Evolutionary conservation across 2,888 invertebrate species (phyloP).

Genomic region (Callimorpha dominula): DNA sequence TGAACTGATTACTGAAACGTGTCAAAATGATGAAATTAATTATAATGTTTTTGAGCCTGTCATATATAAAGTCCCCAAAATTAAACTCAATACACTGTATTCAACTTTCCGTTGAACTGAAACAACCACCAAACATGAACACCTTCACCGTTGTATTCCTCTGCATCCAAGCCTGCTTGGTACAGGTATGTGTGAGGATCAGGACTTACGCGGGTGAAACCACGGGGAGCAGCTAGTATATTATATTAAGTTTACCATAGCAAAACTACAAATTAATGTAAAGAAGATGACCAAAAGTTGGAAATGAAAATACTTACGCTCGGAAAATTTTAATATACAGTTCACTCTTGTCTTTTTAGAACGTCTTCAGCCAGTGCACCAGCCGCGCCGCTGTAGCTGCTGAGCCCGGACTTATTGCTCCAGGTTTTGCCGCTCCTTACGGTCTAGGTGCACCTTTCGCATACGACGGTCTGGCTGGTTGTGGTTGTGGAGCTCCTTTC

Average conservation of each 20-base stretch:
- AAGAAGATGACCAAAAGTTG: no score
- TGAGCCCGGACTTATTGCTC: constrained; percentile 6
- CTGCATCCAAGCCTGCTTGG: constrained; percentile 56
- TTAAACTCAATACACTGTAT: constrained; percentile 4
- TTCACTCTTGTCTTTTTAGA: not conserved
- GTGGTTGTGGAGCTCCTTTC: not conserved
- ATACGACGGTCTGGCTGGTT: not conserved
- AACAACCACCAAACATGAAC: constrained; percentile 47
- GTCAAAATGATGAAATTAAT: no score
- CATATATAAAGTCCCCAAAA: not conserved
- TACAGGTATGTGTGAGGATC: constrained; percentile 53
- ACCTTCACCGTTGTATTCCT: constrained; percentile 51
- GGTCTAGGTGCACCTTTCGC: not conserved
- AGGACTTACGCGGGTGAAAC: no score
- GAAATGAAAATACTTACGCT: no score
- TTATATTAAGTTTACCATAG: no score
- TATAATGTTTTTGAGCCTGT: not conserved
- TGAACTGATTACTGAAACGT: no score
- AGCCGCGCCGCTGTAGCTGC: constrained; percentile 24
- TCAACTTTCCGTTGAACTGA: constrained; percentile 25
- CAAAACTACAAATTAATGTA: no score
- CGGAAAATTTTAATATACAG: no score
- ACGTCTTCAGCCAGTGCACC: constrained; percentile 19
- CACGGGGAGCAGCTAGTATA: no score
- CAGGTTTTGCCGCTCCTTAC: not conserved